phyloP scores from a whole-genome alignment of 2,113 vertebrate species.

The Xiphias gladius region DNA sequence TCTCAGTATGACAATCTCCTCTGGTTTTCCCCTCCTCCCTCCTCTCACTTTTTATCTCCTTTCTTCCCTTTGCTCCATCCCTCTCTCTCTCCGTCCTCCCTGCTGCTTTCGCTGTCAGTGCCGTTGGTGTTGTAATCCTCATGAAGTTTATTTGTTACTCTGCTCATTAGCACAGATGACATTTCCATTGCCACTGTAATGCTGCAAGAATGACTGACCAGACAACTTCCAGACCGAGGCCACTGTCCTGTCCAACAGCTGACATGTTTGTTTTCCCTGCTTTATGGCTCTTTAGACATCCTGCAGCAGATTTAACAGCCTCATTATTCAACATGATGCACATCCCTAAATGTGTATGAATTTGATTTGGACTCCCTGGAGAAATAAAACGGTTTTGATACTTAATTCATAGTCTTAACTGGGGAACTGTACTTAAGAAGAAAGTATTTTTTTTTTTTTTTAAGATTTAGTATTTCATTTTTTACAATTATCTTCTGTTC shows the following conservation, averaged over 20 bases:
- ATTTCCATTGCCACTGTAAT: conserved; percentile 6
- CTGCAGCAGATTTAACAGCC: neutral
- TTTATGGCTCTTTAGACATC: neutral
- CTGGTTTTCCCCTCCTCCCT: conserved; percentile 15
- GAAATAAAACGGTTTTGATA: neutral
- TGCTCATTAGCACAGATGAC: conserved; percentile 51
- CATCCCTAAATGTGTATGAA: neutral
- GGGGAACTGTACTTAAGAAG: neutral
- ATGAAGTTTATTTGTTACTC: conserved; percentile 46
- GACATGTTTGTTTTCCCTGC: conserved; percentile 32
- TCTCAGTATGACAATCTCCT: conserved; percentile 42
- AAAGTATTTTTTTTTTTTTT: neutral
- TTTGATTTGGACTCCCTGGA: neutral
- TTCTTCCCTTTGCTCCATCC: neutral
- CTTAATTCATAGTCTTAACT: neutral
- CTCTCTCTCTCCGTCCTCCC: neutral
- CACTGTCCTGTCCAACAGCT: conserved; percentile 2
- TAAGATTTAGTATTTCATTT: too few species aligned
- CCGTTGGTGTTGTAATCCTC: conserved; percentile 35
- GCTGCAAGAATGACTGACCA: conserved; percentile 11
- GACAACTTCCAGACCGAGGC: conserved; percentile 17
- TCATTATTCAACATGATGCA: conserved; percentile 3
- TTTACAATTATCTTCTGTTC: neutral
- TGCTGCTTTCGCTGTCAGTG: conserved; percentile 22
- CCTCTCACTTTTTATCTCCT: neutral